Evolutionary conservation across 2,888 invertebrate species (phyloP), one percentile per base, ranked within the genome.

Genomic region (Digitonthophagus gazella): DNA sequence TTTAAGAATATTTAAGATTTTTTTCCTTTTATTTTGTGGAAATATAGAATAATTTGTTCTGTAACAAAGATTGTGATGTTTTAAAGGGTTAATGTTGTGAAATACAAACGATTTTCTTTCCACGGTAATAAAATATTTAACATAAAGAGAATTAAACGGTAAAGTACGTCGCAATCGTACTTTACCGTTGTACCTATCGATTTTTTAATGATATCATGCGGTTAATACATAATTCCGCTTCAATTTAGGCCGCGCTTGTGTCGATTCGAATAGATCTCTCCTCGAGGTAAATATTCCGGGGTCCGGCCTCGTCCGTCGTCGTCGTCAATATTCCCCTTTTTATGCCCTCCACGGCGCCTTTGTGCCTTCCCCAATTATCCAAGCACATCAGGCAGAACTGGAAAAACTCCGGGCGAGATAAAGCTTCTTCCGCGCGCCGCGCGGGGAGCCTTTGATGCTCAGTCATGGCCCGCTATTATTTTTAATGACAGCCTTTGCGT

Each of bases 401-500:
- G 28, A 44, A 44, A 44, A 44, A 44, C 28, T 44, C 28, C 28
- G 28, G 28, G 28, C 28, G 28, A 44, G 28, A 44, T 44, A 44
- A 44, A 44, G 28, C 28, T 44, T 44, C 28, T 44, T 44, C 28
- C 16, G 58, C 58, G 11, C 15, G 18, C 16, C 61, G 16, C 18
- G 20, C 8, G 61, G 61, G 18, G 14, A 15, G 19, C 20, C 18
- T 61, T 61, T 61, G 18, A 61, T 61, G 61, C 18, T 20, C 19
- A 19, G 19, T 61, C 19, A 14, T 18, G 61, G 61, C 61, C 61
- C 18, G 18, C 20, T 20, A 19, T 18, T 20, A 20, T 61, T 18
- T 19, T 20, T 20, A 19, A 20, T 61, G 19, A 61, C 61, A 61
- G 61, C 61, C 20, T 61, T 61, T 61, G 61, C 20, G 61, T 19